These are phyloP conservation scores for Phalacrocorax brasilianus DNA, from an alignment of 2,113 vertebrate species.

Conservation along the genomic window DNA sequence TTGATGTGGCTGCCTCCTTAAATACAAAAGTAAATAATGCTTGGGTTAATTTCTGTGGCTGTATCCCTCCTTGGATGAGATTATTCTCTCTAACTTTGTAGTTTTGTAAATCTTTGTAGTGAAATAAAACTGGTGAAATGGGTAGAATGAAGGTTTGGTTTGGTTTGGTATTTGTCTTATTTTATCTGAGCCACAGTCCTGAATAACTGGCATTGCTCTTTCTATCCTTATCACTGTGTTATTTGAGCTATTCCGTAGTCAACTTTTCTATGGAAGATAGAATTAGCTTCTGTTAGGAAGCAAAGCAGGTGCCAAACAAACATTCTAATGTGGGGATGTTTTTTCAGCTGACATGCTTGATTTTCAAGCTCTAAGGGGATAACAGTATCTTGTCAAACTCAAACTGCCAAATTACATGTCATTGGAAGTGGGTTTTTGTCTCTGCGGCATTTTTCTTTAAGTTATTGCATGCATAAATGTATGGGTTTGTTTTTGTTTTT, in stretches of 20 bases:
- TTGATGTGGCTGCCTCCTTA: background rate
- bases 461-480: background rate
- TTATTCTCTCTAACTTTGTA: background rate
- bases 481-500: no score
- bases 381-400: background rate
- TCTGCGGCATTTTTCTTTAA: background rate
- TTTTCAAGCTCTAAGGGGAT: background rate
- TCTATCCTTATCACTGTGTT: background rate
- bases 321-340: background rate
- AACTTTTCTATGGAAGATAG: background rate
- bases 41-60: background rate
- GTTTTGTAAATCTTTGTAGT: background rate
- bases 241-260: background rate
- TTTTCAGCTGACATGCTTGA: background rate
- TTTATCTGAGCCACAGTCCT: background rate
- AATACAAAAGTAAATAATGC: background rate
- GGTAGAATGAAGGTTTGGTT: background rate
- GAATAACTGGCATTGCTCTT: background rate
- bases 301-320: background rate
- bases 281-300: background rate
- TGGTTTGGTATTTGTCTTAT: background rate
- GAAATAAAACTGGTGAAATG: background rate
- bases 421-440: background rate
- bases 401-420: background rate
- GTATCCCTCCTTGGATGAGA: background rate